These are phyloP conservation scores for Pinctada fucata DNA, from an alignment of 2,888 invertebrate genomes.

Conservation along the genomic window DNA sequence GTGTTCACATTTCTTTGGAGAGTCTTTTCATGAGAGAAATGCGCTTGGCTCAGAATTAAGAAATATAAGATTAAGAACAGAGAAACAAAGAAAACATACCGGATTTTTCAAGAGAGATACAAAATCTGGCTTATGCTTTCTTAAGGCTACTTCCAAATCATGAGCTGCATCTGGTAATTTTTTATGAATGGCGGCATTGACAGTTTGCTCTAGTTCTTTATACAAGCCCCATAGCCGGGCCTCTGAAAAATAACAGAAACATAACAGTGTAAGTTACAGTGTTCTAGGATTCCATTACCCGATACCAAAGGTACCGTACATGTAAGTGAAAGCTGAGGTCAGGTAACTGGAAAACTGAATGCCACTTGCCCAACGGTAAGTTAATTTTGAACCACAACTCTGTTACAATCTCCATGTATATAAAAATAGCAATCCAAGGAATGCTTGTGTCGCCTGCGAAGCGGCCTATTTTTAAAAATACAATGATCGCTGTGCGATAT, in stretches of 20 bases:
- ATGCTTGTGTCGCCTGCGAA: too few relatives aligned
- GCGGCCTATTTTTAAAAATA: too few relatives aligned
- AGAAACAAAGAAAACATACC: constrained; percentile 78
- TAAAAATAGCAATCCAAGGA: too few relatives aligned
- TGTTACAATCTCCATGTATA: too few relatives aligned
- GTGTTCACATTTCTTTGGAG: too few relatives aligned
- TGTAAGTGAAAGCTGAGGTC: too few relatives aligned
- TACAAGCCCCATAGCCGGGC: constrained; percentile 76
- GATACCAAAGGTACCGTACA: too few relatives aligned
- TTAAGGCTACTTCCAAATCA: constrained; percentile 85
- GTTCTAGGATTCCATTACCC: neutral
- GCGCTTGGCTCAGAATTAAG: constrained; percentile 82
- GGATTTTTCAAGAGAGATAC: constrained; percentile 90
- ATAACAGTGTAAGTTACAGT: neutral
- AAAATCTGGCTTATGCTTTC: constrained; percentile 91
- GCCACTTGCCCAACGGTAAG: too few relatives aligned
- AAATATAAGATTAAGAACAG: constrained; percentile 84
- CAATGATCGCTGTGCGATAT: too few relatives aligned
- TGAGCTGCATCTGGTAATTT: constrained; percentile 73
- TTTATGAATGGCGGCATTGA: constrained; percentile 73
- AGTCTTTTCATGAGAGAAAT: too few relatives aligned
- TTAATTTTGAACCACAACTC: too few relatives aligned
- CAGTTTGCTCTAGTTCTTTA: constrained; percentile 74
- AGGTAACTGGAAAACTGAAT: too few relatives aligned
- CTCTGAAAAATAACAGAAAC: constrained; percentile 53